Base-by-base conservation (phyloP, 2,797 vertebrate genomes). In the Chiloscyllium punctatum region DNA sequence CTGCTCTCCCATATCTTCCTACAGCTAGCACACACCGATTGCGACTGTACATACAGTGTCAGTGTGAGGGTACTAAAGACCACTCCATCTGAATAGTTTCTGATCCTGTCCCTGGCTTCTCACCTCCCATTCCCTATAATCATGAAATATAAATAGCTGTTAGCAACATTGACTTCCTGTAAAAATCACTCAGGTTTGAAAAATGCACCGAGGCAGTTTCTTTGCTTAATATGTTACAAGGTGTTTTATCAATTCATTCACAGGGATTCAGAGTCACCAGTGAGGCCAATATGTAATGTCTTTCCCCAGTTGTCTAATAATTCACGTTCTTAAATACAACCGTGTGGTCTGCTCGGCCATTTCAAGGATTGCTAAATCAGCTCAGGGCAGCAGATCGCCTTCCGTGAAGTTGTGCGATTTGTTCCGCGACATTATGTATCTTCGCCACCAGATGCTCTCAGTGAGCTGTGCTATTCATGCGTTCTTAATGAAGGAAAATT, bases 381-480 rank as follows among this genome's bases (percentile, higher is more conserved):
- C 6, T 7, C 57, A 57, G 57, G 11, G 11, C 57, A 62, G 57
- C 11, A 62, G 57, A 62, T 62, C 8, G 57, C 57, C 57, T 11
- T 62, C 68, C 18, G 13, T 16, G 8, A 30, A 8, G 27, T 30
- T 2, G 27, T 9, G 72, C 8, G 15, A 21, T 53, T 94, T 77
- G 57, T 94, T 21, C 48, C 57, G 15, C 48, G 33, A 94, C 48
- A 95, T 0, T 74, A 53, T 57, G 30, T 33, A 27, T 74, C 53
- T 95, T 5, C 30, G 48, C 94, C 90, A 95, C 94, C 33, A 18
- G 94, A 48, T 95, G 94, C 94, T 71, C 94, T 95, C 94, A 57
- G 42, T 30, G 68, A 94, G 92, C 92, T 94, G 37, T 77, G n/a
- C 71, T 15, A 95, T 77, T 95, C 48, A 51, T 30, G 37, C 48